Conservation (phyloP, 1,140 invertebrate genomes). For the Periplaneta americana region DNA sequence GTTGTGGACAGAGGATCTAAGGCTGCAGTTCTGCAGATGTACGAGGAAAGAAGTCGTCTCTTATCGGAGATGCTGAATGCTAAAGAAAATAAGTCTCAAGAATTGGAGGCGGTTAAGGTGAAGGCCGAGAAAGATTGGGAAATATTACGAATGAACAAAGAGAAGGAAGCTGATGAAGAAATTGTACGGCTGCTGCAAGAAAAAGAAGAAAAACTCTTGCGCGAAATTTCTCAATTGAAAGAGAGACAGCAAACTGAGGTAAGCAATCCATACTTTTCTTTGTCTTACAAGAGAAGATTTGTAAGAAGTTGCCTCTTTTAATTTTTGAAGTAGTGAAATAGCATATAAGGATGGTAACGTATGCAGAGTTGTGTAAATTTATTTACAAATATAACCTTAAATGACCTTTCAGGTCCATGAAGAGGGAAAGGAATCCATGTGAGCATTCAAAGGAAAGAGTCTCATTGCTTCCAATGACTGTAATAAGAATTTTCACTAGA, state of each 20-base stretch:
- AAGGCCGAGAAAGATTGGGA: constrained; percentile 42
- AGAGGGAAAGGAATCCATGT: too few relatives aligned
- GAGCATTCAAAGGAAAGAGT: too few relatives aligned
- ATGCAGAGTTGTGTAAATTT: too few relatives aligned
- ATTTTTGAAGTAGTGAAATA: neutral
- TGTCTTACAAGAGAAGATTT: neutral
- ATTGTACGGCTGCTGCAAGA: constrained; percentile 42
- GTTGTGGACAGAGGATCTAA: constrained; percentile 47
- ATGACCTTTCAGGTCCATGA: too few relatives aligned
- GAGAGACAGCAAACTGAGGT: constrained; percentile 50
- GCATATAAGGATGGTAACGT: too few relatives aligned
- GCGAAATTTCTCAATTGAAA: constrained; percentile 51
- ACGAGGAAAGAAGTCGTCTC: constrained; percentile 40
- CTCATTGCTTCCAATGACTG: too few relatives aligned
- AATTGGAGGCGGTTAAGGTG: constrained; percentile 44
- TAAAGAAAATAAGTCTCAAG: constrained; percentile 46
- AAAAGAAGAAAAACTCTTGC: constrained; percentile 46
- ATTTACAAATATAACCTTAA: too few relatives aligned
- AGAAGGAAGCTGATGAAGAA: constrained; percentile 40
- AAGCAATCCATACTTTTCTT: constrained; percentile 22
- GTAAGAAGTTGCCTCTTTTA: neutral
- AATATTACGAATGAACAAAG: constrained; percentile 32
- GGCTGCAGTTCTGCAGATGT: constrained; percentile 43
- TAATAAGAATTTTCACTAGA: too few relatives aligned
- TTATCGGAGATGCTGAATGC: constrained; percentile 43